Evolutionary conservation across 1,140 invertebrate genomes (phyloP), one percentile per base, ranked within the genome.

Genomic region (Lasioglossum baleicum): DNA sequence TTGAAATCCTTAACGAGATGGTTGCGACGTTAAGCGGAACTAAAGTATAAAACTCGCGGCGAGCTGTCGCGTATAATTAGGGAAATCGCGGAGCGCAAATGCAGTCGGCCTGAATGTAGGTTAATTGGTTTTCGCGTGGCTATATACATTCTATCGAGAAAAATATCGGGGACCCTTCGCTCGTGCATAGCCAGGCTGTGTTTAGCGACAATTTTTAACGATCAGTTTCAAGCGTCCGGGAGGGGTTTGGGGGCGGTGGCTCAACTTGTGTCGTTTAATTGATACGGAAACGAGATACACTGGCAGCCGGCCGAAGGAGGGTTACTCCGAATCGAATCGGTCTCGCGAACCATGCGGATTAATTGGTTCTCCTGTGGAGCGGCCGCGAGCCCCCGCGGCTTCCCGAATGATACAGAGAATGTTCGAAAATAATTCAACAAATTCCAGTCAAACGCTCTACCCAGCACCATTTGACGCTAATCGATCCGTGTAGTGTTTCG

Each of bases 91-190:
- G 44, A 42, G 64, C 31, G 22, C 63, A 75, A 80, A 80, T 61
- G 72, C 22, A 67, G 70, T 66, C 69, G 40, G 63, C 15, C 35
- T n/a, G 73, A 75, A 84, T 84, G 74, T 85, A 78, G 83, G 83
- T 85, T 85, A 85, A 85, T 85, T 85, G 83, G 83, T 85, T 85
- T 81, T 76, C 65, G 70, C 58, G 60, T 68, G 31, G 61, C 48
- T 20, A 53, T 68, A 80, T 63, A 75, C 71, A 75, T 68, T 68
- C 10, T 80, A 60, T 80, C 77, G 63, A 26, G 42, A 42, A 35
- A 35, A 75, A 61, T 31, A 75, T 67, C 53, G 20, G n/a, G 0
- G 71, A 40, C 63, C 40, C 64, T 61, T 31, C 53, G 53, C 48
- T 64, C 76, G 64, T 40, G 64, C 48, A 48, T 26, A 66, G 42